phyloP scores from a whole-genome alignment of 1,140 invertebrate genomes.

The Heliconius hermathena region DNA sequence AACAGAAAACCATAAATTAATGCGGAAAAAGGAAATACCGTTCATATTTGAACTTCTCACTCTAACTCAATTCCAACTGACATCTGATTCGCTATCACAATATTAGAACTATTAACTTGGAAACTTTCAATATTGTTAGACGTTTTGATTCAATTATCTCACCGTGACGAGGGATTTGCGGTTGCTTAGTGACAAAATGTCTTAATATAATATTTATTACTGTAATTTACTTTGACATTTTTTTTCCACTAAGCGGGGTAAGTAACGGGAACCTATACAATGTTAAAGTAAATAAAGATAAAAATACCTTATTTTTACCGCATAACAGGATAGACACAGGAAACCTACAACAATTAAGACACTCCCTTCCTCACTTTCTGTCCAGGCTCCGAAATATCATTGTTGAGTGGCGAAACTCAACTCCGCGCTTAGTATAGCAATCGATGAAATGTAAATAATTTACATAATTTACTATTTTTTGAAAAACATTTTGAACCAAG shows the following conservation, averaged over 20 bases:
- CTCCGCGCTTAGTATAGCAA: not conserved
- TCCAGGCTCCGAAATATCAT: not conserved
- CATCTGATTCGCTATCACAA: conserved; percentile 10
- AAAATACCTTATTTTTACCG: too few species aligned
- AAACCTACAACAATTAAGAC: not conserved
- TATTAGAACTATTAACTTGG: conserved; percentile 5
- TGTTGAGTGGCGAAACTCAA: not conserved
- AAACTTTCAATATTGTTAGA: conserved; percentile 9
- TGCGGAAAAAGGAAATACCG: not conserved
- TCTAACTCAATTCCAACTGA: not conserved
- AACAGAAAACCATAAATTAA: not conserved
- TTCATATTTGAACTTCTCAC: not conserved
- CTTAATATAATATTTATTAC: not conserved
- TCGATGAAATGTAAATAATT: too few species aligned
- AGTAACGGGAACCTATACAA: too few species aligned
- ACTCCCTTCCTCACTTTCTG: not conserved
- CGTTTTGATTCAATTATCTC: conserved; percentile 7
- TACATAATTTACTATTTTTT: too few species aligned
- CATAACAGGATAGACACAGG: not conserved
- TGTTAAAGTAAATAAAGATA: not conserved
- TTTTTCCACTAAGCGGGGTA: too few species aligned
- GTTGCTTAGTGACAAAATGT: not conserved
- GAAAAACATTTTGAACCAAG: too few species aligned
- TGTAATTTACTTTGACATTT: not conserved
- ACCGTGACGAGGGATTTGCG: not conserved